Base-by-base conservation (phyloP, 2,888 invertebrate genomes). In the Rhodophaea formosa region DNA sequence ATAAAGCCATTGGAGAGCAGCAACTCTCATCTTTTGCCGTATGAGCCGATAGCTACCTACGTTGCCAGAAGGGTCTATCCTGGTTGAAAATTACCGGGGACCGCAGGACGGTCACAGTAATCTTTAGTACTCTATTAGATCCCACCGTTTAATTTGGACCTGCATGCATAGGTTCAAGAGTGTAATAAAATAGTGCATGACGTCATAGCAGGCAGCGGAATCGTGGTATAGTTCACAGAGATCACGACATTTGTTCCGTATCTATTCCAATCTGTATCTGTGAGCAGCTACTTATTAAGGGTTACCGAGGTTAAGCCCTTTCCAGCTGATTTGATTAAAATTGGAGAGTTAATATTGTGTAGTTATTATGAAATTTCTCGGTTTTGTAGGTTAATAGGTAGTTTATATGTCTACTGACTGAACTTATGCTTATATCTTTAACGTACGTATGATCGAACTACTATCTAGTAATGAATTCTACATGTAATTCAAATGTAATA, bases 301-400 rank as follows among this genome's bases (percentile, higher is more conserved):
- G 51, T 35, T 35, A 17, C 35, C 17, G 12, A 16, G 49, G 51
- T 51, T 51, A 51, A 51, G 51, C 51, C 17, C 35, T 35, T 51
- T 17, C 35, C 32, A 51, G 35, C 14, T 35, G 35, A 51, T 51
- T 51, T 51, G 51, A 51, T 51, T 51, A 51, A 51, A 51, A 51
- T 51, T 51, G 51, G 35, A 35, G 51, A 17, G 51, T 51, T 46
- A 39, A 49, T 51, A 51, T 39, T 17, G 16, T 39, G 51, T 10
- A 14, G 35, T 51, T 32, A 35, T 39, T 12, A 17, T 51, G 16
- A 51, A 51, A 51, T 51, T 16, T 5, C 35, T 17, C 15, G 35
- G 10, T 16, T 39, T n/a, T 32, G 32, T 39, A 14, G n/a, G n/a
- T 39, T 39, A 39, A n/a, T 23, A n/a, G n/a, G n/a, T n/a, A 23